These are phyloP conservation scores for Stichopus horrens DNA, from an alignment of 53 echinoderm and acorn worm genomes.

Conservation along the genomic window DNA sequence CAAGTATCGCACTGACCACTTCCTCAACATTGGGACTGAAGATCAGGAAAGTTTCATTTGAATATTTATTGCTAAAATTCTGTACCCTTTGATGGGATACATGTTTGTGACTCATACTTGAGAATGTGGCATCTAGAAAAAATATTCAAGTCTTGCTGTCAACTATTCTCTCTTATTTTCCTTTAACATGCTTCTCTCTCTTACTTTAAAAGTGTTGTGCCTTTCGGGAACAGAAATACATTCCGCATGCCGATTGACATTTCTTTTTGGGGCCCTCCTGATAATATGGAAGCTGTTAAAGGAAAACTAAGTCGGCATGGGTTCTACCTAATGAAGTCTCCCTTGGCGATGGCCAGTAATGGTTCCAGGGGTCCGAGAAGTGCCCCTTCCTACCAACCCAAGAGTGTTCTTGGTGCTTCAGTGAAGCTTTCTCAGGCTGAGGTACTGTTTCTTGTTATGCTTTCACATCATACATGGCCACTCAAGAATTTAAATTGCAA, in stretches of 20 bases:
- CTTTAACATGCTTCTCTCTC: neutral
- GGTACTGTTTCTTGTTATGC: conserved; percentile 29
- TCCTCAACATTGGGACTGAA: no score
- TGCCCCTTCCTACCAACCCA: conserved; percentile 60
- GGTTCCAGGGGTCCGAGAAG: conserved; percentile 25
- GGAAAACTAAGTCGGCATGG: conserved; percentile 57
- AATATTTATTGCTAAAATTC: no score
- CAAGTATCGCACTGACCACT: no score
- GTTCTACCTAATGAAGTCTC: conserved; percentile 35
- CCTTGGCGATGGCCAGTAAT: neutral
- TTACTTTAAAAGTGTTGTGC: conserved; percentile 63
- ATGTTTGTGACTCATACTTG: no score
- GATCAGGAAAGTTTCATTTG: no score
- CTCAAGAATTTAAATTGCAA: no score
- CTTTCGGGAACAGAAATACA: conserved; percentile 68
- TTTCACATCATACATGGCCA: no score
- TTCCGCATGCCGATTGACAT: conserved; percentile 86
- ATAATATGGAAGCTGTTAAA: conserved; percentile 56
- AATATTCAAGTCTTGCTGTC: neutral
- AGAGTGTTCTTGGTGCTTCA: conserved; percentile 59
- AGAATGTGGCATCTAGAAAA: no score
- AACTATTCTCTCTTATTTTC: neutral
- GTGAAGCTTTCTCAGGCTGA: conserved; percentile 72
- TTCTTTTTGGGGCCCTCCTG: conserved; percentile 70
- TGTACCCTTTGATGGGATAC: no score